Percentiles rank a stretch among this genome's conserved stretches.
Evolutionary conservation across 2,113 vertebrate genomes (phyloP).

Genomic region (Garra rufa): DNA sequence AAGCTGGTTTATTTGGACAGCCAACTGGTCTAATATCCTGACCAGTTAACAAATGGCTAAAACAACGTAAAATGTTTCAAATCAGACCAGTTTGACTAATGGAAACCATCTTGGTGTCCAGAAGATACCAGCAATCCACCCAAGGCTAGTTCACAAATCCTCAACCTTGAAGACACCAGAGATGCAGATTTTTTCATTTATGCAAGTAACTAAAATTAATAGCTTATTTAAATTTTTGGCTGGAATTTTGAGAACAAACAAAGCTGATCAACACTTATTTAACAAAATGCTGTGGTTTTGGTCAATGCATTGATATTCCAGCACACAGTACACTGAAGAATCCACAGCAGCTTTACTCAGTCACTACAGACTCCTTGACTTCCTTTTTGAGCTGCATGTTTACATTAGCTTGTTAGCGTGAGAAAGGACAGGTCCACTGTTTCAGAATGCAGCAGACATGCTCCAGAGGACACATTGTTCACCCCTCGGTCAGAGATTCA

Average conservation of each 20-base stretch:
- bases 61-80: too few species aligned
- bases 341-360: background rate
- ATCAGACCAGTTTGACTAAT: too few species aligned
- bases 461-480: conserved; percentile 42
- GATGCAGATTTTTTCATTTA: background rate
- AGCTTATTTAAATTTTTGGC: background rate
- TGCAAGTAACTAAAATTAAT: background rate
- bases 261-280: background rate
- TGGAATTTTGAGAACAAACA: background rate
- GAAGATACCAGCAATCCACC: background rate
- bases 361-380: conserved; percentile 29
- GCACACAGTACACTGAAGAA: background rate
- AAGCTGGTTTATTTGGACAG: too few species aligned
- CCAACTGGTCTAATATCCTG: too few species aligned
- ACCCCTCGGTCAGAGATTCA: conserved; percentile 27
- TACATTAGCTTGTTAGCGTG: conserved; percentile 55
- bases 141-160: background rate
- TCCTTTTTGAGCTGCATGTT: conserved; percentile 56
- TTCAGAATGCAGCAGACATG: conserved; percentile 27
- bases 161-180: background rate
- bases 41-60: too few species aligned
- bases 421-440: conserved; percentile 47
- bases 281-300: background rate
- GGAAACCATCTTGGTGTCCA: background rate
- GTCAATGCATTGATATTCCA: background rate